Base-by-base conservation (phyloP, 2,113 vertebrate genomes). In the Etia nguti region DNA sequence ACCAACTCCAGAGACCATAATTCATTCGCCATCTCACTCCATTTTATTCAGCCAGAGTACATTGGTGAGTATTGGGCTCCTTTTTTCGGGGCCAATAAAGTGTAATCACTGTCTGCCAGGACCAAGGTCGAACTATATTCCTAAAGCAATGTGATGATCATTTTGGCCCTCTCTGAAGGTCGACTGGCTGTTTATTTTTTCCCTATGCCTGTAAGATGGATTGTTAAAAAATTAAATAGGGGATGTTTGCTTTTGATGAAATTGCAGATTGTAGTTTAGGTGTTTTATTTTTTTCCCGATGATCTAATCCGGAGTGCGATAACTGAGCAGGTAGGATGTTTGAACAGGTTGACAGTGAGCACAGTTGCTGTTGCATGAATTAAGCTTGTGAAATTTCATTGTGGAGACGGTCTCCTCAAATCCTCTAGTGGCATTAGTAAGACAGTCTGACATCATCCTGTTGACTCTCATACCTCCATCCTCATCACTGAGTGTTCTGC, bases 31-130 rank as follows among this genome's bases (percentile, higher is more conserved):
- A 70, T 84, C 22, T 46, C 8, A 22, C 85, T 86, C 60, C 34
- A 6, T 91, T 93, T 89, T 91, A 92, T 92, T 88, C 80, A 57
- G 79, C 82, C 88, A 60, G 81, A 90, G 90, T 84, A 91, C 92
- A 88, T 87, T 41, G 85, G 86, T 88, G 91, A 91, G 92, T 77
- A 82, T 82, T 80, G 89, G 86, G 80, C 80, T 89, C 57, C 26
- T 60, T 89, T 84, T 90, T 90, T 88, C 52, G 29, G 6, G 43
- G 56, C 77, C 80, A 90, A 94, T 93, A 93, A 94, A 96, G 93
- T 57, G 24, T 90, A 92, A 96, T 93, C 89, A 56, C 79, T 92
- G 83, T 89, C 85, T 92, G 85, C 84, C 86, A 91, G 68, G 86
- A 92, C 86, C 94, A 94, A 93, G 92, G 94, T 89, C 92, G 89